Base-by-base conservation (phyloP, 2,113 vertebrate genomes). In the Panthera tigris region DNA sequence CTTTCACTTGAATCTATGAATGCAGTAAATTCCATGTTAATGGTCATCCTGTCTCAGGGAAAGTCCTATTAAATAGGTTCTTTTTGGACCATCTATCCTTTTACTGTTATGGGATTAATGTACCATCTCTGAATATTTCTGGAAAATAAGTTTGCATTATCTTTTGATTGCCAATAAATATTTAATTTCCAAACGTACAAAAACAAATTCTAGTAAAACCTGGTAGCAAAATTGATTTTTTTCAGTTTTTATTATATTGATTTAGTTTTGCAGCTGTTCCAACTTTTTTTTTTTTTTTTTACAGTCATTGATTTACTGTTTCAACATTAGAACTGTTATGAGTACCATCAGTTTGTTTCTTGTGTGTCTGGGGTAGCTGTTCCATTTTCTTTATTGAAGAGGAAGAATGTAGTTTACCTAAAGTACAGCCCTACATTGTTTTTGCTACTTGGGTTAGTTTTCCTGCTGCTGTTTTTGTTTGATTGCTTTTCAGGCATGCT, bases 131-230 rank as follows among this genome's bases (percentile, higher is more conserved):
- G 11, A 55, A 21, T 79, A 74, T 94, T 96, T 93, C n/a, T 93
- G 52, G n/a, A 69, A 94, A 97, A 57, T 80, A 50, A 57, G 8
- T 93, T 79, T 86, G 33, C 25, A 50, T 66, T 71, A 76, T 48
- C 74, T 80, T 74, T 85, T 92, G 73, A 74, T 86, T 86, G 36
- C 82, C 85, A 93, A 7, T 90, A 97, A 89, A 89, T 92, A 93
- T 13, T 94, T 84, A 93, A 95, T 68, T 94, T 92, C 83, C 16
- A 29, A 90, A 95, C 57, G 7, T 45, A 0, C 80, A 4, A 73
- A 95, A 66, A 57, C 31, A 95, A 91, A 65, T 57, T 92, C 1
- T 4, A 91, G 19, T 89, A 73, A 41, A 92, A 65, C 78, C 41
- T 57, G 91, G 39, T 0, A 41, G n/a, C 45, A 91, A 89, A 90